Conservation (phyloP, 2,888 invertebrate genomes). For the Volucella inflata region DNA sequence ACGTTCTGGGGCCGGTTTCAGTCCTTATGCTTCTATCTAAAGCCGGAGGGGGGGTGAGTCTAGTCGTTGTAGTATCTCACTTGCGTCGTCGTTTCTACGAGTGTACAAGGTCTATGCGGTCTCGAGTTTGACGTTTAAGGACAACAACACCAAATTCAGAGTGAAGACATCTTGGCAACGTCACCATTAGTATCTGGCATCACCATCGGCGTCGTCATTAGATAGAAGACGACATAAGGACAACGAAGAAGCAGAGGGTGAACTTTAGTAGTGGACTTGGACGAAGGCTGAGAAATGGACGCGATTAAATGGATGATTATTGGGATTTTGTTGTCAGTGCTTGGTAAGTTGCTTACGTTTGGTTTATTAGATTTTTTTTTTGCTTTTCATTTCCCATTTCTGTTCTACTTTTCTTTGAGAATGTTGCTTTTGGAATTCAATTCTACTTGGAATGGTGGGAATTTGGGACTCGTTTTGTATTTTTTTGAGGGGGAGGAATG, state of each 20-base stretch:
- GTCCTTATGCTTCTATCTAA: slow-evolving; percentile 54
- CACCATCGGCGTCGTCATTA: slow-evolving; percentile 21
- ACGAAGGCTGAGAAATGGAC: slow-evolving; percentile 73
- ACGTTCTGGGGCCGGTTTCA: slow-evolving; percentile 33
- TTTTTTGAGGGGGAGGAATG: slow-evolving; percentile 32
- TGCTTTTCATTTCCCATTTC: neutral
- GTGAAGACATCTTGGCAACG: slow-evolving; percentile 48
- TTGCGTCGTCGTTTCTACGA: no score
- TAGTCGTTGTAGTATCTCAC: neutral
- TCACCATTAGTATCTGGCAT: slow-evolving; percentile 35
- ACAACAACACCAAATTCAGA: slow-evolving; percentile 41
- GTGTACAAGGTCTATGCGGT: slow-evolving; percentile 2
- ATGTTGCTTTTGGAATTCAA: slow-evolving; percentile 51
- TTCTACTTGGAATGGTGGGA: slow-evolving; percentile 19
- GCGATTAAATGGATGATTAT: slow-evolving; percentile 75
- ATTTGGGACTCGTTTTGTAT: slow-evolving; percentile 16
- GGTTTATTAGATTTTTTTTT: slow-evolving; percentile 60
- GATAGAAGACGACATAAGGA: slow-evolving; percentile 8
- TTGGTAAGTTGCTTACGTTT: slow-evolving; percentile 75
- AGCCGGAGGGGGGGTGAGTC: slow-evolving; percentile 45
- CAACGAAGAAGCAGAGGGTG: slow-evolving; percentile 9
- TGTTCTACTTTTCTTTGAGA: slow-evolving; percentile 12
- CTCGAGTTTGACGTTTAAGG: slow-evolving; percentile 29
- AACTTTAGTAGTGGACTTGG: no score
- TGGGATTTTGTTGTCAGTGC: slow-evolving; percentile 75